Conservation (phyloP, 2,797 vertebrate species). For the Characodon lateralis region DNA sequence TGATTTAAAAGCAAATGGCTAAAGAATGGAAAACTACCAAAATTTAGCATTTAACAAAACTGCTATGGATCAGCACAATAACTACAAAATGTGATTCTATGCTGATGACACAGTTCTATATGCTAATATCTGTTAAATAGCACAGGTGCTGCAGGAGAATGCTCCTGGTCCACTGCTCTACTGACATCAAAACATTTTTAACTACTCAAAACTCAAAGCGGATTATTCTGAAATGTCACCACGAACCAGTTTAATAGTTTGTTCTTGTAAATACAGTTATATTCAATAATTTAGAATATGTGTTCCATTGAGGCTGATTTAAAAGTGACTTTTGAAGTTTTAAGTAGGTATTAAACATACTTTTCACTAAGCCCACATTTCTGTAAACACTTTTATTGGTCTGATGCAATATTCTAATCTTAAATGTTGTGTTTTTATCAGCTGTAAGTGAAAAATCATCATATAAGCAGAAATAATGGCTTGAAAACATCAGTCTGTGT, state of each 20-base stretch:
- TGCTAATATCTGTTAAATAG: neutral
- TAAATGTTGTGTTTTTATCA: too few species aligned
- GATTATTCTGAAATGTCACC: neutral
- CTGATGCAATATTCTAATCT: too few species aligned
- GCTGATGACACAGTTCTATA: neutral
- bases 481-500: too few species aligned
- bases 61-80: neutral
- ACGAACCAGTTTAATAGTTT: too few species aligned
- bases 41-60: neutral
- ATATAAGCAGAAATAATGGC: too few species aligned
- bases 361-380: too few species aligned
- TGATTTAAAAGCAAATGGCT: neutral
- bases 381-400: too few species aligned
- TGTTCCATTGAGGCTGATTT: too few species aligned
- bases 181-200: neutral
- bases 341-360: too few species aligned
- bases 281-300: too few species aligned
- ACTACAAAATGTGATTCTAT: neutral
- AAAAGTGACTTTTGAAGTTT: too few species aligned
- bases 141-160: neutral
- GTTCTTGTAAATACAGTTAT: neutral
- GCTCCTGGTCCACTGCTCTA: neutral
- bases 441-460: too few species aligned
- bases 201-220: neutral
- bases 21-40: neutral